Evolutionary conservation across 2,888 invertebrate species (phyloP).

Genomic region (Scaptomyza tumidula): DNA sequence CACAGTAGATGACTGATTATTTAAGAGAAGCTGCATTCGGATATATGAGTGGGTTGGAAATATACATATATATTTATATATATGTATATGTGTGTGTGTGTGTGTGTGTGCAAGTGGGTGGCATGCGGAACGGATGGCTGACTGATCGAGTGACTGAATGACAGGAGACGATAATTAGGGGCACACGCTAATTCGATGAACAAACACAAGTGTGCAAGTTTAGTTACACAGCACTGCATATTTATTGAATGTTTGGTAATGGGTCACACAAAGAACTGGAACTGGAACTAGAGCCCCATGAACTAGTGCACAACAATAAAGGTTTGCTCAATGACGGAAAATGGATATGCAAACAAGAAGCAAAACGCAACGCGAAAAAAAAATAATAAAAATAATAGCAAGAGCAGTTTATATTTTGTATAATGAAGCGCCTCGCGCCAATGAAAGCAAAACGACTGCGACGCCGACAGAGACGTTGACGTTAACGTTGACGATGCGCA

Average conservation of each 20-base stretch:
- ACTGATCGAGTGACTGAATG: conserved; percentile 29
- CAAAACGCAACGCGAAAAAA: conserved; percentile 18
- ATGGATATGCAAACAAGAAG: conserved; percentile 76
- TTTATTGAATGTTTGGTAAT: conserved; percentile 47
- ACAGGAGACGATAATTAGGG: conserved; percentile 77
- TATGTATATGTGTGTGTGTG: background rate
- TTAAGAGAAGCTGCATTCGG: conserved; percentile 43
- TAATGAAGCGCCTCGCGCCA: conserved; percentile 65
- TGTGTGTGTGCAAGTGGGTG: conserved; percentile 10
- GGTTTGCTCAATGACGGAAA: conserved; percentile 72
- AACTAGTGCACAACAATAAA: conserved; percentile 36
- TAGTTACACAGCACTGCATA: conserved; percentile 8
- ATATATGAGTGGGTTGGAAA: conserved; percentile 18
- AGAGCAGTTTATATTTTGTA: conserved; percentile 56
- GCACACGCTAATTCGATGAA: conserved; percentile 37
- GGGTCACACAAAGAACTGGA: conserved; percentile 31
- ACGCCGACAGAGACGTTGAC: conserved; percentile 31
- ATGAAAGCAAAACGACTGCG: conserved; percentile 57
- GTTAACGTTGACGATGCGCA: conserved; percentile 56
- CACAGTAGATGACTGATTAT: conserved; percentile 38
- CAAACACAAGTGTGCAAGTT: conserved; percentile 1
- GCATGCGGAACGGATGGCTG: conserved; percentile 21
- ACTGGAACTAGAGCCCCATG: conserved; percentile 34
- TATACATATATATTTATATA: conserved; percentile 1
- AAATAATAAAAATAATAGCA: conserved; percentile 23